phyloP scores from a whole-genome alignment of 1,140 invertebrate species.

The Panonychus citri region DNA sequence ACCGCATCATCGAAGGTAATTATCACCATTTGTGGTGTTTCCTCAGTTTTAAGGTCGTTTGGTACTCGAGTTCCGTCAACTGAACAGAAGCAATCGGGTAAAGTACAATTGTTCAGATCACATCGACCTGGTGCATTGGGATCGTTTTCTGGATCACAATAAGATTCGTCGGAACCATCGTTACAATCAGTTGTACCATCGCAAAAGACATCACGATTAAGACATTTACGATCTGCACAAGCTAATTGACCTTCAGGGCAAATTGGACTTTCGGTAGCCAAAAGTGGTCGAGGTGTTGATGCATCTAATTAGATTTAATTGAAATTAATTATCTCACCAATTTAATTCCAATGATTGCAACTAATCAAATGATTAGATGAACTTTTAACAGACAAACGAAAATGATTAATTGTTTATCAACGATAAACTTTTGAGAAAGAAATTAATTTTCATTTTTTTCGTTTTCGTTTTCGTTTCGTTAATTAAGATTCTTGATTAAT shows the following conservation, averaged over 20 bases:
- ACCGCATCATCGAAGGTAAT: conserved; percentile 81
- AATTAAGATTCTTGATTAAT: no score
- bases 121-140: conserved; percentile 71
- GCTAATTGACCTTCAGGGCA: conserved; percentile 35
- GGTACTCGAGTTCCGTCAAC: conserved; percentile 73
- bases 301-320: conserved; percentile 29
- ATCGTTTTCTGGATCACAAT: conserved; percentile 35
- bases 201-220: conserved; percentile 51
- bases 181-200: conserved; percentile 50
- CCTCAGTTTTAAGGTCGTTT: conserved; percentile 29
- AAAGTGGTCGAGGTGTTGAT: conserved; percentile 38
- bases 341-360: no score
- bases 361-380: no score
- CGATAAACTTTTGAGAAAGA: no score
- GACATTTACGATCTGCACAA: conserved; percentile 45
- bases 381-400: no score
- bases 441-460: no score
- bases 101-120: conserved; percentile 56
- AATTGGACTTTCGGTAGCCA: conserved; percentile 38
- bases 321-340: no score
- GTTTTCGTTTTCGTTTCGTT: no score
- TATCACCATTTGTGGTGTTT: conserved; percentile 89
- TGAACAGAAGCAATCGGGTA: conserved; percentile 82
- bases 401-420: no score
- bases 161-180: conserved; percentile 46